Evolutionary conservation across 35 echinoderm and acorn worm genomes (phyloP), one percentile per base, ranked within the genome.

Genomic region (Ophiothrix spiculata): DNA sequence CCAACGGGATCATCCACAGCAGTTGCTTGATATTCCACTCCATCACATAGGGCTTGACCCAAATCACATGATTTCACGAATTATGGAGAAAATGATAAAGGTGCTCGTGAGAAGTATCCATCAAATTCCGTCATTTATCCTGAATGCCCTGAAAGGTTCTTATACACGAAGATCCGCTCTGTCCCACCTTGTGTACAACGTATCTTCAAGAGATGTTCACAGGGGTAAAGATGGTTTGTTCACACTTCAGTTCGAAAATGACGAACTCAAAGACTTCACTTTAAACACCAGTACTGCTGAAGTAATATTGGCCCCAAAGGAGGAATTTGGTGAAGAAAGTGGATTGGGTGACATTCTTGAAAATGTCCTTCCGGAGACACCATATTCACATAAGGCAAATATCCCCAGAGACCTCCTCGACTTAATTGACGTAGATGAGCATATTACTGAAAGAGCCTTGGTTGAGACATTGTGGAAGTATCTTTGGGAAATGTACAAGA

Each of bases 221-320:
- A 31, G 33, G 29, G 56, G 83, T 4, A 81, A 81, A 37, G 40
- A 81, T 39, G 39, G 85, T 78, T 23, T 78, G 12, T 87, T 87
- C 35, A 77, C 36, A 31, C 74, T 87, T 36, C 39, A 80, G 49
- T 74, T 88, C 36, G 78, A 88, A n/a, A 17, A 80, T 12, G 42
- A 49, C 42, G 40, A 88, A 28, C 49, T 81, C 21, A 33, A 63
- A 39, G 54, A 88, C 38, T 69, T 88, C 42, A 80, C 86, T 2
- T 56, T 88, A 25, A 88, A 88, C 73, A 88, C 77, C 25, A 80
- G 45, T 28, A 31, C 39, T 38, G 86, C 86, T 36, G 40, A 80
- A 69, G 77, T 88, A 33, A 88, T 88, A 17, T 39, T 88, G 37
- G 86, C 86, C 12, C 77, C 77, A 11, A 77, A 77, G 36, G 38